Evolutionary conservation across 1,140 invertebrate species (phyloP).

Genomic region (Bombus confusus): DNA sequence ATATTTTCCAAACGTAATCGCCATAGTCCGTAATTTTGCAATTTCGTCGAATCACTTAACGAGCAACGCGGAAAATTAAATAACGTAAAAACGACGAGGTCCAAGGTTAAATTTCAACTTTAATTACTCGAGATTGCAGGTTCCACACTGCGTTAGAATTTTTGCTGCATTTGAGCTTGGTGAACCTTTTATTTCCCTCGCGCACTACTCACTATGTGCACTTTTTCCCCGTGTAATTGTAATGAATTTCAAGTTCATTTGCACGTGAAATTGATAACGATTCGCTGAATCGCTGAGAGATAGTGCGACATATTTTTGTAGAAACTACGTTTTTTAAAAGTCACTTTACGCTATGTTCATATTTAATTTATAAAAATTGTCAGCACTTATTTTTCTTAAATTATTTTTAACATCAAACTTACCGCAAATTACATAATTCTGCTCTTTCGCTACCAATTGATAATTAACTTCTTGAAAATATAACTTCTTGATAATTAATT

Average conservation of each 20-base stretch:
- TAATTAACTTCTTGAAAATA: too few species aligned
- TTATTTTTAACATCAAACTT: too few species aligned
- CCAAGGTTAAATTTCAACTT: constrained; percentile 44
- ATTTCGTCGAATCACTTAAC: constrained; percentile 4
- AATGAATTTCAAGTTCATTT: constrained; percentile 56
- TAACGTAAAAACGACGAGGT: constrained; percentile 8
- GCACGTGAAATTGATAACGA: constrained; percentile 42
- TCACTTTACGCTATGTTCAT: too few species aligned
- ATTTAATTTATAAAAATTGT: not conserved
- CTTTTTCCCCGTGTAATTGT: constrained; percentile 26
- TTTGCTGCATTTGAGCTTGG: not conserved
- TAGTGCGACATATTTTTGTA: not conserved
- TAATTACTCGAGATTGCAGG: constrained; percentile 44
- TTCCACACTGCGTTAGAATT: constrained; percentile 29
- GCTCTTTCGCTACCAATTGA: too few species aligned
- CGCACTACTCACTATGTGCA: not conserved
- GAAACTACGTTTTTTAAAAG: not conserved
- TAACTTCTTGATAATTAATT: too few species aligned
- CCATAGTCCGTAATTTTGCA: not conserved
- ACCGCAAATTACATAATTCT: too few species aligned
- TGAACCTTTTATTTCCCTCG: constrained; percentile 4
- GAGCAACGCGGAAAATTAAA: constrained; percentile 25
- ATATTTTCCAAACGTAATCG: not conserved
- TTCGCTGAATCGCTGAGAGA: not conserved
- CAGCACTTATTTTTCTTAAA: not conserved